Evolutionary conservation across 2,797 vertebrate genomes (phyloP).

Genomic region (Loriculus beryllinus): DNA sequence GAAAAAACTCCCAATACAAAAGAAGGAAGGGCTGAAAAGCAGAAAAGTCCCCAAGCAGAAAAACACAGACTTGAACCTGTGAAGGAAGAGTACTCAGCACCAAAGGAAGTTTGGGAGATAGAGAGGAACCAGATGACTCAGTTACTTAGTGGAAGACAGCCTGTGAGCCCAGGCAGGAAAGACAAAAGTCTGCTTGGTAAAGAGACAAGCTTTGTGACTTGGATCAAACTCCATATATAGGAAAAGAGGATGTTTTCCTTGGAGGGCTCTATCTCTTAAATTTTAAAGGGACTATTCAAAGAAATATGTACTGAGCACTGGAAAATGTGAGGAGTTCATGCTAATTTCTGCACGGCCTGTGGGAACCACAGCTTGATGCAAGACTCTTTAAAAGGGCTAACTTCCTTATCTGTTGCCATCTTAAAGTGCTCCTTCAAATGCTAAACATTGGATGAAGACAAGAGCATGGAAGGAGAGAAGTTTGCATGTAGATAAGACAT

Average conservation of each 20-base stretch:
- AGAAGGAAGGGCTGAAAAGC: slow-evolving; percentile 22
- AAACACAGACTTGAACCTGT: neutral
- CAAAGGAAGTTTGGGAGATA: neutral
- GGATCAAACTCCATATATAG: neutral
- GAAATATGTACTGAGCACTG: neutral
- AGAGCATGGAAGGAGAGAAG: neutral
- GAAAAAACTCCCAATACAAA: slow-evolving; percentile 7
- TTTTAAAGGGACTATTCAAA: neutral
- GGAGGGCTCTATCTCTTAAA: neutral
- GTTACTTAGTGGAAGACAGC: neutral
- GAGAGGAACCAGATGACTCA: slow-evolving; percentile 36
- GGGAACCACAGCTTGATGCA: neutral
- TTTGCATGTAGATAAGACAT: neutral
- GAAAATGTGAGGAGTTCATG: neutral
- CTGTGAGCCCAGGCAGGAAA: neutral
- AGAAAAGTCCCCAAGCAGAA: slow-evolving; percentile 22
- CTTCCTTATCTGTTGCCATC: neutral
- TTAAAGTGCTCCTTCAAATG: neutral
- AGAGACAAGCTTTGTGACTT: neutral
- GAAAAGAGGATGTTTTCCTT: neutral
- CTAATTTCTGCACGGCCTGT: neutral
- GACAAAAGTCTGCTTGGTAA: neutral
- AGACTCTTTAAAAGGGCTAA: neutral
- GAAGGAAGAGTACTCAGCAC: neutral
- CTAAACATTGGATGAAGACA: neutral